A percentile compares a stretch with the other conserved stretches of the same genome.
These are phyloP conservation scores for Ischnus inquisitorius DNA, from an alignment of 2,888 invertebrate genomes.

Conservation along the genomic window DNA sequence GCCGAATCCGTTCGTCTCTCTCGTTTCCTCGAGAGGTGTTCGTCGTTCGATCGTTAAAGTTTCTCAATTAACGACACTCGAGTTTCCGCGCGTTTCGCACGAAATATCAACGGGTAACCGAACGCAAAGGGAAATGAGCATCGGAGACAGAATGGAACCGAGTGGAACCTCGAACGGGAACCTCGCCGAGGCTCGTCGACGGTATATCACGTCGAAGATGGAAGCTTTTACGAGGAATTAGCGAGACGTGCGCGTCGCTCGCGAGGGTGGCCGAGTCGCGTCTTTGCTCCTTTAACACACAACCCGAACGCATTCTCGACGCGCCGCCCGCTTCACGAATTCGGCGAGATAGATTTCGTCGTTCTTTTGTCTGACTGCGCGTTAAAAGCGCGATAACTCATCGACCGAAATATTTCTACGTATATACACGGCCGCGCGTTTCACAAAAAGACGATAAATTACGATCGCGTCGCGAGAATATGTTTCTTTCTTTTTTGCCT, in stretches of 20 bases:
- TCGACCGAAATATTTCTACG: conserved; percentile 10
- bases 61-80: not conserved
- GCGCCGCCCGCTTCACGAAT: conserved; percentile 32
- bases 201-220: conserved; percentile 49
- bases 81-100: not conserved
- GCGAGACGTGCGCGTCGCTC: conserved; percentile 16
- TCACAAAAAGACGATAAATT: not conserved
- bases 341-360: conserved; percentile 32
- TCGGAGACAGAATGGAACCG: not conserved
- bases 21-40: not conserved
- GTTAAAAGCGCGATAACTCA: conserved; percentile 51
- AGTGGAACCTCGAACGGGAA: not conserved
- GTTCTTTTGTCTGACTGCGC: conserved; percentile 32
- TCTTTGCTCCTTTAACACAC: conserved; percentile 37
- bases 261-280: conserved; percentile 47
- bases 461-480: not conserved
- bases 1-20: not conserved
- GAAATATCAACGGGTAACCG: not conserved
- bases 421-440: not conserved
- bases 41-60: conserved; percentile 7
- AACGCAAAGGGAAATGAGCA: too few relatives aligned
- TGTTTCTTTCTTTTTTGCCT: not conserved
- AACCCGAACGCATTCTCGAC: conserved; percentile 39
- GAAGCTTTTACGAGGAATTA: conserved; percentile 60
- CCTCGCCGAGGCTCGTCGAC: conserved; percentile 7